These are phyloP conservation scores for Heliconius ethilla DNA, from an alignment of 2,888 invertebrate genomes.

Conservation along the genomic window DNA sequence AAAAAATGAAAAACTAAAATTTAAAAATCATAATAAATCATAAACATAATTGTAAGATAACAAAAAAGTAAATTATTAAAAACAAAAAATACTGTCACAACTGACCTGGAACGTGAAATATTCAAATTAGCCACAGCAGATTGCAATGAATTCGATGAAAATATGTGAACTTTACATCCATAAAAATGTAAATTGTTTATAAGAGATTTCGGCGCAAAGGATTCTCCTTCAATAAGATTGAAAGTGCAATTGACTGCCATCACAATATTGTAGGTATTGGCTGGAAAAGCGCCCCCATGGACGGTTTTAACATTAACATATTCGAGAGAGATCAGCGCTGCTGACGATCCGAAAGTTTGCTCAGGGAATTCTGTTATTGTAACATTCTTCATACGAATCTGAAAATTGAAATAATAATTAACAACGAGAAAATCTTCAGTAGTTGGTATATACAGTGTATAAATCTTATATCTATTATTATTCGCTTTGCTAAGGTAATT, in stretches of 20 bases:
- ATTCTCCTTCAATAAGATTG: slow-evolving; percentile 82
- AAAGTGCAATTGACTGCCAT: slow-evolving; percentile 84
- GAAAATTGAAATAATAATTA: slow-evolving; percentile 51
- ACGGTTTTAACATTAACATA: slow-evolving; percentile 79
- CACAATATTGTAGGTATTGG: slow-evolving; percentile 84
- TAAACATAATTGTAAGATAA: not conserved
- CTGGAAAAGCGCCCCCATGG: slow-evolving; percentile 84
- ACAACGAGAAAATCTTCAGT: not conserved
- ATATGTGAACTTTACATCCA: slow-evolving; percentile 80
- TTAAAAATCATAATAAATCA: slow-evolving; percentile 1
- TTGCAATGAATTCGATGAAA: slow-evolving; percentile 83
- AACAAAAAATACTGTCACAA: slow-evolving; percentile 8
- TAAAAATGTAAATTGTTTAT: slow-evolving; percentile 83
- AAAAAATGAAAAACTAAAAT: slow-evolving; percentile 27
- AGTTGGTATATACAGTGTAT: not conserved
- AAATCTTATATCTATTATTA: not conserved
- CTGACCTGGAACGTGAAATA: slow-evolving; percentile 84
- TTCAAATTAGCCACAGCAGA: slow-evolving; percentile 85
- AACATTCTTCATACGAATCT: slow-evolving; percentile 85
- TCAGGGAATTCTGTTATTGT: slow-evolving; percentile 82
- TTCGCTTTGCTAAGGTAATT: slow-evolving; percentile 32
- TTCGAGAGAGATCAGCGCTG: slow-evolving; percentile 82
- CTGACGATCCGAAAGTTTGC: slow-evolving; percentile 84
- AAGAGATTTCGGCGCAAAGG: slow-evolving; percentile 84
- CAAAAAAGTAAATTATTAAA: not conserved